These are phyloP conservation scores for Uria lomvia DNA, from an alignment of 2,113 vertebrate genomes.

Conservation along the genomic window DNA sequence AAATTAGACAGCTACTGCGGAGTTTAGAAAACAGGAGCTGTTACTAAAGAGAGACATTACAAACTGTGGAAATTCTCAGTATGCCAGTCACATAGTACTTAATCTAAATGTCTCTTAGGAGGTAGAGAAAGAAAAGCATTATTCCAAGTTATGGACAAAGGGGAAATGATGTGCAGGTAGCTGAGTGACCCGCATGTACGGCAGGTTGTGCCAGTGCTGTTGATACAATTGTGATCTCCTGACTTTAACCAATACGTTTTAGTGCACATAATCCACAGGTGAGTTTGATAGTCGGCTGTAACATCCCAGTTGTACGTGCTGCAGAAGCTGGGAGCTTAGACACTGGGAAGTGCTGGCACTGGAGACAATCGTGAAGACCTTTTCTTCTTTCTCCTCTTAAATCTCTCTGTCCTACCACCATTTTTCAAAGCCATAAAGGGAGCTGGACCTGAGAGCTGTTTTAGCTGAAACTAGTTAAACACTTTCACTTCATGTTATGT, in stretches of 20 bases:
- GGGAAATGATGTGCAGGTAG: background rate
- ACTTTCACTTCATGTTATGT: background rate
- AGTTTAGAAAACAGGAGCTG: background rate
- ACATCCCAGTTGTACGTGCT: background rate
- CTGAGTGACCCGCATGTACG: background rate
- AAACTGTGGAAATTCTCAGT: background rate
- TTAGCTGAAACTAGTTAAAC: background rate
- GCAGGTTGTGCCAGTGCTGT: background rate
- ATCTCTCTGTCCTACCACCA: background rate
- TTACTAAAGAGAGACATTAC: background rate
- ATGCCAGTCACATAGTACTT: background rate
- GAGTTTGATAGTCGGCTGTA: background rate
- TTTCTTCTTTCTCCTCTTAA: background rate
- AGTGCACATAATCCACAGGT: background rate
- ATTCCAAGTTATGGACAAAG: background rate
- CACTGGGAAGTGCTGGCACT: background rate
- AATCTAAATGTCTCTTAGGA: background rate
- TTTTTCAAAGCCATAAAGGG: background rate
- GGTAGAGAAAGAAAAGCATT: background rate
- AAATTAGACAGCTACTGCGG: background rate
- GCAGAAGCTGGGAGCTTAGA: background rate
- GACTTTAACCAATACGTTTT: background rate
- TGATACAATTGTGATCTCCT: background rate
- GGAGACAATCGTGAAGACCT: background rate
- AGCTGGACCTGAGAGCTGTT: background rate